Evolutionary conservation across 2,113 vertebrate species (phyloP).

Genomic region (Alligator mississippiensis): DNA sequence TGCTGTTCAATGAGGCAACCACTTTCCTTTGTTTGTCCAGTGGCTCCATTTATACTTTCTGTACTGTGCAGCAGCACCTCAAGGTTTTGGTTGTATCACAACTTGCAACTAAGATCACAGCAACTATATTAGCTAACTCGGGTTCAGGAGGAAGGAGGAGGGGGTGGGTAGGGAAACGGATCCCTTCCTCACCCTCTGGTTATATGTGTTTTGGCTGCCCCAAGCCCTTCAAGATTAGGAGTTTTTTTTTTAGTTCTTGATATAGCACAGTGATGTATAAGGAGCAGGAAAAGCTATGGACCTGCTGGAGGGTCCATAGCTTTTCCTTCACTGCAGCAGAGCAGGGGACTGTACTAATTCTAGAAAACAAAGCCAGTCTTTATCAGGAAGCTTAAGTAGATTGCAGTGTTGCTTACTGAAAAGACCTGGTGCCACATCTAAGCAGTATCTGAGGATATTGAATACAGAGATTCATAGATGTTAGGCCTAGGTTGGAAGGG

Average conservation of each 20-base stretch:
- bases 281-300: not conserved
- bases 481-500: too few relatives aligned
- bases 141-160: not conserved
- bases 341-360: not conserved
- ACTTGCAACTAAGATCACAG: not conserved
- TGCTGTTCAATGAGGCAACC: not conserved
- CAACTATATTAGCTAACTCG: not conserved
- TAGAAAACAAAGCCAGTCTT: not conserved
- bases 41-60: not conserved
- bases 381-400: not conserved
- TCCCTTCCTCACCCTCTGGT: not conserved
- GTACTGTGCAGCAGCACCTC: not conserved
- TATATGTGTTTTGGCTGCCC: not conserved
- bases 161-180: not conserved
- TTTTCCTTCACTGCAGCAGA: not conserved
- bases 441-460: not conserved
- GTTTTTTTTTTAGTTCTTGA: not conserved
- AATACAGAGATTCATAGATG: not conserved
- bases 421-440: not conserved
- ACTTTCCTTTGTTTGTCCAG: not conserved
- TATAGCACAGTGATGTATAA: not conserved
- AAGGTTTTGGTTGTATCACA: not conserved
- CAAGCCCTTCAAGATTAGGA: not conserved
- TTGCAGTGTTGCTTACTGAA: not conserved
- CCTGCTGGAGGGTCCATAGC: not conserved